Evolutionary conservation across 2,797 vertebrate genomes (phyloP).

Genomic region (Simalia tracyae): DNA sequence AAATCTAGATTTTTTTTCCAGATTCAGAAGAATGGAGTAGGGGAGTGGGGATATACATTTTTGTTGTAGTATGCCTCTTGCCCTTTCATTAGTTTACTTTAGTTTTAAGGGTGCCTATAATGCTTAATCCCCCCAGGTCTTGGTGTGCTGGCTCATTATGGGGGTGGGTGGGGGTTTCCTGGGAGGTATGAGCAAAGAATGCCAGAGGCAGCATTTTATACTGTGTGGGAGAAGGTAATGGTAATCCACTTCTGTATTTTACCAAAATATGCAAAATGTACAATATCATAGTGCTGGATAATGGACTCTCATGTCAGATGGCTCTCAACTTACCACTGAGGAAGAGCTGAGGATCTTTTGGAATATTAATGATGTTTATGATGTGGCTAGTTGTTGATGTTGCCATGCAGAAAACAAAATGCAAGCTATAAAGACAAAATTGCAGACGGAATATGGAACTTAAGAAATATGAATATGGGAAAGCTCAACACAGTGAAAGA

Average conservation of each 20-base stretch:
- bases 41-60: background rate
- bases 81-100: background rate
- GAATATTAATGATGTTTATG: background rate
- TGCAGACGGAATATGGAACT: background rate
- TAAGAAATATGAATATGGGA: background rate
- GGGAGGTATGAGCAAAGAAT: background rate
- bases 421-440: background rate
- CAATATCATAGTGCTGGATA: background rate
- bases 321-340: background rate
- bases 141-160: background rate
- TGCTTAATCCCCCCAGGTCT: background rate
- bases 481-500: background rate
- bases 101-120: background rate
- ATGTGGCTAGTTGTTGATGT: background rate
- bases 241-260: background rate
- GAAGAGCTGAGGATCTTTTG: background rate
- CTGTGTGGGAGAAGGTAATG: background rate
- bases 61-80: background rate
- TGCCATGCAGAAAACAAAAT: background rate
- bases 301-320: background rate
- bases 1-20: no score
- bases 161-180: background rate
- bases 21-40: background rate
- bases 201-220: background rate
- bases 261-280: background rate